A percentile compares a stretch with the other conserved stretches of the same genome.
phyloP scores from a whole-genome alignment of 2,888 invertebrate species.

The Heliconius charithonia region DNA sequence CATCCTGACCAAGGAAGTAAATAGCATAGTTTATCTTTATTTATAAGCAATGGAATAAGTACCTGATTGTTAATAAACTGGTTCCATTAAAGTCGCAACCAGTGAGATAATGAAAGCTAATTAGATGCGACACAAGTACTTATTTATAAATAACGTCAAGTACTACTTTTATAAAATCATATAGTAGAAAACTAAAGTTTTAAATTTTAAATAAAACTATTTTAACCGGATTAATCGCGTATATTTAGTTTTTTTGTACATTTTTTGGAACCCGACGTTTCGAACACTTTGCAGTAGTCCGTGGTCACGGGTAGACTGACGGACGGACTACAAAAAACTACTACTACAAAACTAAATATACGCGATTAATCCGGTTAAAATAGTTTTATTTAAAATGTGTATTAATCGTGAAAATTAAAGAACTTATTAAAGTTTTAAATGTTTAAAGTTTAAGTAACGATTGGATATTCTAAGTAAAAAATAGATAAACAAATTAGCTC shows the following conservation, averaged over 20 bases:
- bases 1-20: neutral
- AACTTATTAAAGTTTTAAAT: neutral
- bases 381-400: no score
- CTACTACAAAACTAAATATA: no score
- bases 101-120: conserved; percentile 19
- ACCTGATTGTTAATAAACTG: conserved; percentile 23
- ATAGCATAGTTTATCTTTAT: neutral
- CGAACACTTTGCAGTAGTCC: no score
- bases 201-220: neutral
- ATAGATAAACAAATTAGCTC: conserved; percentile 12
- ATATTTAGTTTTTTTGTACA: no score
- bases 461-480: neutral
- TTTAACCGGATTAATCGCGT: no score
- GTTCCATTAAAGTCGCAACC: conserved; percentile 12
- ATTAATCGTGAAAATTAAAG: no score
- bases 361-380: no score
- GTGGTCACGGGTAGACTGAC: no score
- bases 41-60: conserved; percentile 11
- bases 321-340: no score
- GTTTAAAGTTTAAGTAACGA: neutral
- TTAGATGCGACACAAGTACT: conserved; percentile 12
- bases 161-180: neutral
- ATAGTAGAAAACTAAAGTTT: neutral
- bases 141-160: conserved; percentile 1
- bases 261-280: no score